Evolutionary conservation across 2,888 invertebrate species (phyloP).

Genomic region (Parelbella ahira): DNA sequence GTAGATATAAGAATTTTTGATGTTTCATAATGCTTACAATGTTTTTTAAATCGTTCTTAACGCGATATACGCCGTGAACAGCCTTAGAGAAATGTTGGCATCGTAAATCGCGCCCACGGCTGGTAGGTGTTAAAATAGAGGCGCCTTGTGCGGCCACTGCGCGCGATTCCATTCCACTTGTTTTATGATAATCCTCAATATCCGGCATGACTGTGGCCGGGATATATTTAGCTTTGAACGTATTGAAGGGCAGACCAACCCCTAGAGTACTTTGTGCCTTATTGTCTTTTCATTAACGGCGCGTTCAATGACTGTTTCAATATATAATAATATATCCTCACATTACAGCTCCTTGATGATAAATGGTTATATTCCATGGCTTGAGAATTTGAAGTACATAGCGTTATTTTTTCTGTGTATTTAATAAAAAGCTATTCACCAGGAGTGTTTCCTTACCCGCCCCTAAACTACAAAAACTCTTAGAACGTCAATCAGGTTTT

Average conservation of each 20-base stretch:
- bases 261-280: constrained; percentile 4
- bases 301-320: too few relatives aligned
- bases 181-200: constrained; percentile 79
- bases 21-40: constrained; percentile 35
- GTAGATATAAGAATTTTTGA: background rate
- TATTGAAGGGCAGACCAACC: constrained; percentile 24
- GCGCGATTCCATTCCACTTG: constrained; percentile 69
- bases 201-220: constrained; percentile 59
- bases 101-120: constrained; percentile 75
- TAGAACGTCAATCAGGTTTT: constrained; percentile 46
- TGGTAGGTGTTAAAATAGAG: constrained; percentile 77
- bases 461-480: constrained; percentile 36
- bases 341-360: too few relatives aligned
- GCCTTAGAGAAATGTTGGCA: constrained; percentile 31
- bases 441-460: too few relatives aligned
- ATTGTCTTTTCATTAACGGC: constrained; percentile 4
- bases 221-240: constrained; percentile 60
- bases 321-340: too few relatives aligned
- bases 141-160: constrained; percentile 70
- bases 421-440: too few relatives aligned
- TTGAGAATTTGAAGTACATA: too few relatives aligned
- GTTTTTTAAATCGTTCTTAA: constrained; percentile 47
- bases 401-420: too few relatives aligned
- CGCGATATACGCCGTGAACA: constrained; percentile 36
- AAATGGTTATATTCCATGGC: too few relatives aligned